These are phyloP conservation scores for Philaenus spumarius DNA, from an alignment of 1,140 invertebrate genomes.

Conservation along the genomic window DNA sequence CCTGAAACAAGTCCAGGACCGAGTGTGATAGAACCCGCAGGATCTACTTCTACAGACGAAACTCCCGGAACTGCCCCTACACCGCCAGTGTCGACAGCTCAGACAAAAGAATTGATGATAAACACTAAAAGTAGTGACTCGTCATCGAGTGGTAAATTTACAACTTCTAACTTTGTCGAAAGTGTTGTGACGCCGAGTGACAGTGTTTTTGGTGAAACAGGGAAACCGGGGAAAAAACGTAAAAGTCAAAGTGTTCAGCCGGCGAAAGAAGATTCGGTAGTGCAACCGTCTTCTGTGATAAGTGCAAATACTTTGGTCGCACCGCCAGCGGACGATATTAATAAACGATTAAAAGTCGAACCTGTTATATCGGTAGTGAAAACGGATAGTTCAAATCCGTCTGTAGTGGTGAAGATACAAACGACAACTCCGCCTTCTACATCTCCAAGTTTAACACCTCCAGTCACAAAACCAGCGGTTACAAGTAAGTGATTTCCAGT, in stretches of 20 bases:
- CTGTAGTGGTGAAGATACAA: constrained; percentile 15
- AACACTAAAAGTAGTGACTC: neutral
- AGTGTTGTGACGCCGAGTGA: constrained; percentile 32
- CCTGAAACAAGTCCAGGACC: neutral
- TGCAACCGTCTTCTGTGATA: neutral
- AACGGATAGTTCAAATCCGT: constrained; percentile 20
- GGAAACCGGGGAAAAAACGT: constrained; percentile 14
- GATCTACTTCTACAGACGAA: neutral
- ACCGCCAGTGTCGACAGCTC: neutral
- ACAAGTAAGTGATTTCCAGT: neutral
- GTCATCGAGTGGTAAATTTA: constrained; percentile 22
- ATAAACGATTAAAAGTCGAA: constrained; percentile 8
- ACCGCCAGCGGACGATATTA: neutral
- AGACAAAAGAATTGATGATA: neutral
- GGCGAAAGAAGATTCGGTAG: neutral
- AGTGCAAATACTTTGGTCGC: neutral
- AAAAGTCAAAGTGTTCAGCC: neutral
- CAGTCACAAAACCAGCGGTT: neutral
- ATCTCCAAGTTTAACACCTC: neutral
- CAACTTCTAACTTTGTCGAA: constrained; percentile 30
- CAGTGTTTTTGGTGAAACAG: constrained; percentile 33
- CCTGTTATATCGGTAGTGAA: constrained; percentile 27
- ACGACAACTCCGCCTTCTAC: constrained; percentile 2
- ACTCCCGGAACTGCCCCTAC: neutral
- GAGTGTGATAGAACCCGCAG: neutral